Evolutionary conservation across 2,113 vertebrate species (phyloP).

Genomic region (Phylloscopus trochiloides): DNA sequence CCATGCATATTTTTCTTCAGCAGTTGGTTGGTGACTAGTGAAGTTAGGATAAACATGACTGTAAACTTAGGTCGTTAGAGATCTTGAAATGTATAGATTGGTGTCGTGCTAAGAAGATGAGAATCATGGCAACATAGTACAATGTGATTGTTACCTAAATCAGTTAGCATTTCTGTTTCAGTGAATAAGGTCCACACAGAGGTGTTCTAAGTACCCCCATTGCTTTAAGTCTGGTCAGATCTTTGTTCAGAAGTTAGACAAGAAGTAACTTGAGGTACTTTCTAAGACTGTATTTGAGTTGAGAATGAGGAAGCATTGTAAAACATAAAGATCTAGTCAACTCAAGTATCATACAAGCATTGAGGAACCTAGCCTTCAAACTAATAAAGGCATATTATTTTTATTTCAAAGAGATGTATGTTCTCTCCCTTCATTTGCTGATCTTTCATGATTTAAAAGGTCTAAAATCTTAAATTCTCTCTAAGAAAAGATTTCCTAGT

Average conservation of each 20-base stretch:
- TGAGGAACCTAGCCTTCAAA: background rate
- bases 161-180: background rate
- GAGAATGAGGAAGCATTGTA: background rate
- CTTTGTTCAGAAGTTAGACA: background rate
- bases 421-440: background rate
- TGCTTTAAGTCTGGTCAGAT: background rate
- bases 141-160: background rate
- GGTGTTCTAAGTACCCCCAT: background rate
- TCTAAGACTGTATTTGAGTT: background rate
- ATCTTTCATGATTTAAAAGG: background rate
- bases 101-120: background rate
- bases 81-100: background rate
- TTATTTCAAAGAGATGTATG: fast-evolving
- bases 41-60: background rate
- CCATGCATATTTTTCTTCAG: background rate
- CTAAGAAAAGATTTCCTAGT: background rate
- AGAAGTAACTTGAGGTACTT: background rate
- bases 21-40: background rate
- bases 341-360: background rate
- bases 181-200: background rate
- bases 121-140: background rate
- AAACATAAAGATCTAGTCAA: background rate
- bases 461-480: background rate
- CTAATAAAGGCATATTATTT: background rate
- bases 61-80: background rate